Evolutionary conservation across 2,888 invertebrate species (phyloP).

Genomic region (Odontomyia ornata): DNA sequence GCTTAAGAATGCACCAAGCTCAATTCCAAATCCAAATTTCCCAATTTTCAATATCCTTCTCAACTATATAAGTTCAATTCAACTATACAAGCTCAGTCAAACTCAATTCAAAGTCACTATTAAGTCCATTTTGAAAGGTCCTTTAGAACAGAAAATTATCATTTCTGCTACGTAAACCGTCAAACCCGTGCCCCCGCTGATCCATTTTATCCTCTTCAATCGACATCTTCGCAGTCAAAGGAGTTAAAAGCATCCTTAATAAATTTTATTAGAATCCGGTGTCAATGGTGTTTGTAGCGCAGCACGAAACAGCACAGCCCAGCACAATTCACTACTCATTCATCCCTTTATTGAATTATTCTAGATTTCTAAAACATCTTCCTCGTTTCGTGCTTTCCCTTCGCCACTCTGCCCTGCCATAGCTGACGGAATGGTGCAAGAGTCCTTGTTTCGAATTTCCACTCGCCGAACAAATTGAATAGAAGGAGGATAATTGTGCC

Average conservation of each 20-base stretch:
- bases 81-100: neutral
- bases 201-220: neutral
- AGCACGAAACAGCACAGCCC: too few relatives aligned
- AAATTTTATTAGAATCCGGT: conserved; percentile 12
- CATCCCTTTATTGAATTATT: neutral
- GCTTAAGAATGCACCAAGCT: too few relatives aligned
- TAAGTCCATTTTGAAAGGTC: neutral
- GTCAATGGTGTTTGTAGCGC: neutral
- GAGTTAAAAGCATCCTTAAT: conserved; percentile 6
- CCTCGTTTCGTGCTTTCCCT: neutral
- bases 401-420: neutral
- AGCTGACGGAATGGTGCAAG: neutral
- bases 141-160: neutral
- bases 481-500: neutral
- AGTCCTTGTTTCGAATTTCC: neutral
- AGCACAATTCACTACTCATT: neutral
- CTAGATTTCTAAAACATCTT: neutral
- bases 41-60: too few relatives aligned
- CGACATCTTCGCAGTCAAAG: neutral
- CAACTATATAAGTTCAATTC: neutral
- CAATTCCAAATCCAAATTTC: too few relatives aligned
- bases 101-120: neutral
- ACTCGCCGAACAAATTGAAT: neutral
- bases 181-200: too few relatives aligned
- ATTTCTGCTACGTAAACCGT: neutral